phyloP scores from a whole-genome alignment of 2,797 vertebrate species.

The Cottoperca gobio region DNA sequence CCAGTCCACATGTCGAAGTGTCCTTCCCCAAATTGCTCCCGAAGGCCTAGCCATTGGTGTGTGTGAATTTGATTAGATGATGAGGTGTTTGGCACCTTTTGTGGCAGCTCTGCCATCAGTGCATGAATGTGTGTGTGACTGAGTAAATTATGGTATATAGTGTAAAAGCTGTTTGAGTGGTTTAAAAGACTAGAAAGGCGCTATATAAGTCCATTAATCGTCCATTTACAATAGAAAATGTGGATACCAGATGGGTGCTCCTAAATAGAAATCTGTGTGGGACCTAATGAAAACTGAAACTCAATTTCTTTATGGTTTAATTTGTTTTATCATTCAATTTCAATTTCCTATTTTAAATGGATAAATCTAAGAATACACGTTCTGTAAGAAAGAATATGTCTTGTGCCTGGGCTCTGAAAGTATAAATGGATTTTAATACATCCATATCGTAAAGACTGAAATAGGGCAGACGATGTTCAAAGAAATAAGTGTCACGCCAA shows the following conservation, averaged over 20 bases:
- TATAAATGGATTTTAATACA: constrained; percentile 28
- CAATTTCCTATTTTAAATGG: constrained; percentile 14
- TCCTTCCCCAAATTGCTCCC: too few relatives aligned
- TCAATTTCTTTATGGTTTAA: neutral
- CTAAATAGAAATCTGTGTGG: neutral
- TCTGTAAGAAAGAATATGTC: constrained; percentile 7
- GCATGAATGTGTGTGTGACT: too few relatives aligned
- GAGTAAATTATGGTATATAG: too few relatives aligned
- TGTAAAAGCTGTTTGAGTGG: too few relatives aligned
- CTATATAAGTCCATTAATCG: too few relatives aligned
- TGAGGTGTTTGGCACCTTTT: too few relatives aligned
- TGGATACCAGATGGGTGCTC: neutral
- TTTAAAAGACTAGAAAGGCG: too few relatives aligned
- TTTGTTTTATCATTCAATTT: constrained; percentile 15
- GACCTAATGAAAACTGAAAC: neutral
- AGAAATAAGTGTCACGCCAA: constrained; percentile 50
- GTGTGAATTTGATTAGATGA: too few relatives aligned
- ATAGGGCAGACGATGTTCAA: constrained; percentile 57
- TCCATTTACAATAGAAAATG: too few relatives aligned
- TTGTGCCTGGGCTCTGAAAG: neutral
- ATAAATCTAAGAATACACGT: neutral
- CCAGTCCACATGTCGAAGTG: too few relatives aligned
- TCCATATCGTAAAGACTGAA: constrained; percentile 37
- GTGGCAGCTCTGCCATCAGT: too few relatives aligned
- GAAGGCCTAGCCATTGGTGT: too few relatives aligned